phyloP scores from a whole-genome alignment of 2,888 invertebrate genomes.

The Copidosoma aretas region DNA sequence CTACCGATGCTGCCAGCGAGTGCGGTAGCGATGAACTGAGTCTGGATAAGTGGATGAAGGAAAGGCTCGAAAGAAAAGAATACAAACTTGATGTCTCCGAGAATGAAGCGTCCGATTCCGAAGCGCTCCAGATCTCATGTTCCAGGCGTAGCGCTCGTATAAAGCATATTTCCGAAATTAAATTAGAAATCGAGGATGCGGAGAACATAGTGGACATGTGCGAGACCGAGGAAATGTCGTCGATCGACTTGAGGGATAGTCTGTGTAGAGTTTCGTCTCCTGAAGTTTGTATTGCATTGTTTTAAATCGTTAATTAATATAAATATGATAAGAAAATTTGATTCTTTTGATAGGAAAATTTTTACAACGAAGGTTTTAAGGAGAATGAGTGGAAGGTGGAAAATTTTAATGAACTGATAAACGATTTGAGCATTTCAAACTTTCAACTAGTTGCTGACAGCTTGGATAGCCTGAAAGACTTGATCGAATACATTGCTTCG shows the following conservation, averaged over 20 bases:
- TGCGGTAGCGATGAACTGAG: constrained; percentile 29
- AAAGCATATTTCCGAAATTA: constrained; percentile 32
- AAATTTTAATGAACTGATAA: constrained; percentile 51
- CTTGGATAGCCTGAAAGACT: constrained; percentile 61
- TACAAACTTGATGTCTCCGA: constrained; percentile 18
- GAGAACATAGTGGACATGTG: constrained; percentile 21
- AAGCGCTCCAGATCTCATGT: constrained; percentile 7
- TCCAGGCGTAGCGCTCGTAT: constrained; percentile 37
- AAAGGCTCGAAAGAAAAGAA: constrained; percentile 12
- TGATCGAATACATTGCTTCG: constrained; percentile 55
- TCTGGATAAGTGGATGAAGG: constrained; percentile 25
- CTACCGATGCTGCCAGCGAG: constrained; percentile 15
- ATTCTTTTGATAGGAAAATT: constrained; percentile 16
- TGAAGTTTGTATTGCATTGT: constrained; percentile 11
- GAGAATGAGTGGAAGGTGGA: constrained; percentile 42
- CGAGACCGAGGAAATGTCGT: constrained; percentile 37
- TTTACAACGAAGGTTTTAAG: constrained; percentile 28
- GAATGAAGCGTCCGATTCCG: constrained; percentile 24
- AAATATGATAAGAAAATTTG: not conserved
- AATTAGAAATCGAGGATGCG: constrained; percentile 28
- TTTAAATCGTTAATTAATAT: not conserved
- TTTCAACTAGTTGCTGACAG: constrained; percentile 65
- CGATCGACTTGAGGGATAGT: constrained; percentile 37
- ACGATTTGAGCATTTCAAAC: constrained; percentile 51
- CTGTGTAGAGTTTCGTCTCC: constrained; percentile 38